phyloP scores from a whole-genome alignment of 2,888 invertebrate genomes.

The Stomorhina lunata region DNA sequence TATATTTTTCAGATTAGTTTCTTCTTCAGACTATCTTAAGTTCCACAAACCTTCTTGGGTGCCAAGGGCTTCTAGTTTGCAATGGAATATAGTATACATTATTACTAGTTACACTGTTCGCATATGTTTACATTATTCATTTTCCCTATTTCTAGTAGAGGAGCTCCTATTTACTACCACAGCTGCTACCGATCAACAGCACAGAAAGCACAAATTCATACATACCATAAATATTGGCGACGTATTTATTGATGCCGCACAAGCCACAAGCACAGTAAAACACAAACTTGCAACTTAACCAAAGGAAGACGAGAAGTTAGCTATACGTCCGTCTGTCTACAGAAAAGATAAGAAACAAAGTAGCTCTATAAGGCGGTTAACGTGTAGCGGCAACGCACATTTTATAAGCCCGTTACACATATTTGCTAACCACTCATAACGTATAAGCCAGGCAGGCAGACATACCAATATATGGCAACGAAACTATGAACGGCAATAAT shows the following conservation, averaged over 20 bases:
- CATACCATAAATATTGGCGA: constrained; percentile 52
- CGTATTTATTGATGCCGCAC: constrained; percentile 60
- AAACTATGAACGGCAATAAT: neutral
- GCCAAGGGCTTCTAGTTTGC: too few species aligned
- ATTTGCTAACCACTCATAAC: neutral
- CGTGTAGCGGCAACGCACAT: constrained; percentile 62
- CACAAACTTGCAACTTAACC: neutral
- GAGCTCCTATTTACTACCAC: constrained; percentile 2
- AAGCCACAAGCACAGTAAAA: neutral
- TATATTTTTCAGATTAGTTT: too few species aligned
- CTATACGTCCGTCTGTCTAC: neutral
- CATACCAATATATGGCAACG: neutral
- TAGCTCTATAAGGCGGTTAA: constrained; percentile 60
- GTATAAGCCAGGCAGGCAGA: too few species aligned
- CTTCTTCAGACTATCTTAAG: too few species aligned
- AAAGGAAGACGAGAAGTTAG: neutral
- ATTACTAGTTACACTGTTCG: neutral
- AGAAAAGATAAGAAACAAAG: constrained; percentile 31
- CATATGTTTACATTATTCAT: neutral
- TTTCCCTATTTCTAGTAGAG: neutral
- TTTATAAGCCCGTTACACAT: constrained; percentile 30
- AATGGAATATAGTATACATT: neutral
- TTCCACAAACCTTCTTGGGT: too few species aligned
- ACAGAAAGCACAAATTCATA: constrained; percentile 1
- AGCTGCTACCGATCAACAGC: neutral